phyloP scores from a whole-genome alignment of 2,113 vertebrate genomes.

The Charina bottae region DNA sequence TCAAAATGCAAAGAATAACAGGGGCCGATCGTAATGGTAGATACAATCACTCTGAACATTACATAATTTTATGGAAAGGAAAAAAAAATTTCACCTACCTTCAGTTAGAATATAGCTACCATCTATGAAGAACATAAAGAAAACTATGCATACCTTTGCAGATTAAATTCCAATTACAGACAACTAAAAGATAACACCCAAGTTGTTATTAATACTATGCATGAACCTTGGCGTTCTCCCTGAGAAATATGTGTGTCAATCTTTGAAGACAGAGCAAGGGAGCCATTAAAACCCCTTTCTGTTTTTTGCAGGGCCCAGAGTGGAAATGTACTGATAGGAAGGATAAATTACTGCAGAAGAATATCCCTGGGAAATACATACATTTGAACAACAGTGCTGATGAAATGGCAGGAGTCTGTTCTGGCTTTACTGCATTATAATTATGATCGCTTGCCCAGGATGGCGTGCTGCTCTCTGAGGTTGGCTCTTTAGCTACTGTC shows the following conservation, averaged over 20 bases:
- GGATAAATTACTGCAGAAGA: constrained; percentile 64
- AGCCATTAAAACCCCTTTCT: constrained; percentile 47
- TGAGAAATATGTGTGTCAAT: constrained; percentile 36
- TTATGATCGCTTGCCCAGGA: constrained; percentile 87
- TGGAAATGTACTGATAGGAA: constrained; percentile 57
- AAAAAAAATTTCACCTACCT: constrained; percentile 56
- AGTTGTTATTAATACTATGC: constrained; percentile 32
- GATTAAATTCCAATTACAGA: constrained; percentile 47
- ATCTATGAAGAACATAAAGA: constrained; percentile 43
- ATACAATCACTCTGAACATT: not conserved
- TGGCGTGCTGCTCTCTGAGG: constrained; percentile 77
- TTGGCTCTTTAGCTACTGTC: constrained; percentile 68
- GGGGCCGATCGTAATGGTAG: constrained; percentile 42
- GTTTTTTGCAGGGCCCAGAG: constrained; percentile 53
- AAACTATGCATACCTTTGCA: constrained; percentile 26
- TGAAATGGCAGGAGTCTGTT: constrained; percentile 84
- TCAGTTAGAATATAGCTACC: constrained; percentile 57
- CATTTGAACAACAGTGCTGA: constrained; percentile 89
- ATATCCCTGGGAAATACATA: constrained; percentile 90
- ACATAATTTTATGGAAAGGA: constrained; percentile 2
- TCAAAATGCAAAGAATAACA: constrained; percentile 62
- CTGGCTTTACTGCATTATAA: constrained; percentile 93
- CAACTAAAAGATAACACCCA: constrained; percentile 44
- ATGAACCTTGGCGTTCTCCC: constrained; percentile 31
- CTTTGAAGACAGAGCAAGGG: constrained; percentile 57